These are phyloP conservation scores for Drosophila histrio DNA, from an alignment of 2,888 invertebrate genomes.

Conservation along the genomic window DNA sequence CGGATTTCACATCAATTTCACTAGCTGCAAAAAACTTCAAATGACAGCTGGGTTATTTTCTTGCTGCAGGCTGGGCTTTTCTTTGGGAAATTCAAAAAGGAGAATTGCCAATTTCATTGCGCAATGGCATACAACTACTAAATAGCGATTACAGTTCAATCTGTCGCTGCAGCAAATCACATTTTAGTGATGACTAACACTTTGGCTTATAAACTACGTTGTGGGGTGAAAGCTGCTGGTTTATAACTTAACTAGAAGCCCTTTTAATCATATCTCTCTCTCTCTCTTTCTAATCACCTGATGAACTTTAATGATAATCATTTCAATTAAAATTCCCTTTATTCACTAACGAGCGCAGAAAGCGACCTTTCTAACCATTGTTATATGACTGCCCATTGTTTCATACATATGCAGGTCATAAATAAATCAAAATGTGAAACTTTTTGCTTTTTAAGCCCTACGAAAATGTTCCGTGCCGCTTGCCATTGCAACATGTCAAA, in stretches of 20 bases:
- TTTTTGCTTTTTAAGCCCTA: conserved; percentile 30
- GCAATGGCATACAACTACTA: conserved; percentile 66
- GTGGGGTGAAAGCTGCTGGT: too few species aligned
- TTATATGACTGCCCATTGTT: conserved; percentile 36
- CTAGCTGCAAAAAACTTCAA: conserved; percentile 15
- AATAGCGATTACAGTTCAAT: conserved; percentile 47
- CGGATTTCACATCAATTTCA: conserved; percentile 4
- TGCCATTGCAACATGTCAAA: conserved; percentile 47
- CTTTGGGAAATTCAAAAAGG: background rate
- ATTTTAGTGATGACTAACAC: conserved; percentile 23
- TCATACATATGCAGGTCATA: conserved; percentile 42
- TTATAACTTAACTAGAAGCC: too few species aligned
- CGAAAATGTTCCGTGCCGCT: conserved; percentile 20
- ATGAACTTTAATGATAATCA: conserved; percentile 16
- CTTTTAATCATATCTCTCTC: conserved; percentile 4
- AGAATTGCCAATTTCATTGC: conserved; percentile 33
- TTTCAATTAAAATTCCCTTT: conserved; percentile 23
- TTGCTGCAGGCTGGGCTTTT: background rate
- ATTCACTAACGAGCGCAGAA: background rate
- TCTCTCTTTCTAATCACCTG: background rate
- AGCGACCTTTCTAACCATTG: conserved; percentile 7
- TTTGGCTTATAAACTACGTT: too few species aligned
- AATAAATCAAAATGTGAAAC: conserved; percentile 31
- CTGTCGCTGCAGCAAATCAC: conserved; percentile 29
- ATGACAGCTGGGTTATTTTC: background rate